These are phyloP conservation scores for Drosophila helvetica DNA, from an alignment of 2,888 invertebrate species.

Conservation along the genomic window DNA sequence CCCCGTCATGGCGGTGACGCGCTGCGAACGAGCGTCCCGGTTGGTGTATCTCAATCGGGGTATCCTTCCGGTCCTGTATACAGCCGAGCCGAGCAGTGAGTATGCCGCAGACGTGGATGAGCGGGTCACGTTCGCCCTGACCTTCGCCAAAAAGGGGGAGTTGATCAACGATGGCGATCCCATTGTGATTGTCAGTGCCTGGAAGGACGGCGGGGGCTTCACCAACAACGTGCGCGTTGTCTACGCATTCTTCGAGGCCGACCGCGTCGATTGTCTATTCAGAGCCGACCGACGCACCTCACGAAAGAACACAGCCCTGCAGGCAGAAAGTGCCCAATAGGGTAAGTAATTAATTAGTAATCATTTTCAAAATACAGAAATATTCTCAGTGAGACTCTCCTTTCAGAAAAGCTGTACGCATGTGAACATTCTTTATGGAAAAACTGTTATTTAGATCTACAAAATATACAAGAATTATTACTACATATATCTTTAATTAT, in stretches of 20 bases:
- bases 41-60: conserved; percentile 95
- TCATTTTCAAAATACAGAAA: neutral
- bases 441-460: neutral
- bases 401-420: neutral
- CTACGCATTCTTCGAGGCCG: conserved; percentile 85
- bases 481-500: too few relatives aligned
- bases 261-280: conserved; percentile 63
- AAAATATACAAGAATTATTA: too few relatives aligned
- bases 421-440: neutral
- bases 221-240: conserved; percentile 97
- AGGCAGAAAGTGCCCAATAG: conserved; percentile 1
- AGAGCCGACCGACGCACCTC: conserved; percentile 47
- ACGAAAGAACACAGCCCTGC: conserved; percentile 38
- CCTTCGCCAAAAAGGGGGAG: conserved; percentile 91
- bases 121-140: conserved; percentile 91
- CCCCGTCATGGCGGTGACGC: conserved; percentile 95
- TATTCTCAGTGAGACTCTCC: neutral
- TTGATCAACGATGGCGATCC: conserved; percentile 93
- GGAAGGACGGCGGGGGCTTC: conserved; percentile 96
- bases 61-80: conserved; percentile 92
- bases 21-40: conserved; percentile 92
- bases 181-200: conserved; percentile 97
- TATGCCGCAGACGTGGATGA: conserved; percentile 95
- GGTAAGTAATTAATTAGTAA: neutral
- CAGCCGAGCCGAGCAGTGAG: conserved; percentile 88